Evolutionary conservation across 2,113 vertebrate genomes (phyloP), one percentile per base, ranked within the genome.

Genomic region (Lagopus leucura): DNA sequence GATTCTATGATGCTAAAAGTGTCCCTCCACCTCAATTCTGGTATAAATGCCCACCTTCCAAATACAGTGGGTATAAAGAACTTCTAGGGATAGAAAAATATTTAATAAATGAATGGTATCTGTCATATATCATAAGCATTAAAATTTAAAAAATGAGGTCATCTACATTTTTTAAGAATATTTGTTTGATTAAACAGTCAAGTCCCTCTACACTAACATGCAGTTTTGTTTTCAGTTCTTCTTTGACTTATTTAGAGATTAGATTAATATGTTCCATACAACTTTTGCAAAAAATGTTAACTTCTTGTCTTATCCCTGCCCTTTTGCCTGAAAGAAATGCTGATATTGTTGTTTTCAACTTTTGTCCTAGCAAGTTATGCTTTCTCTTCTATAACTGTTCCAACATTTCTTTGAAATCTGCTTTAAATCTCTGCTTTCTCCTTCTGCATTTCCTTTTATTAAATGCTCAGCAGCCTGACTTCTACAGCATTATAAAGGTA

Each of bases 401-500:
- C 87, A 97, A 95, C 72, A 7, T 96, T 88, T 88, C 95, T 98
- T 92, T 96, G 94, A 97, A 97, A 93, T 93, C 74, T 13, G 27
- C 93, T 95, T 97, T 97, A 96, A 97, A 97, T 73, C 96, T 97
- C 94, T 97, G 87, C 95, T 98, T 97, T 95, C 93, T 97, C 85
- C 94, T 96, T 96, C 97, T 97, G 90, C 93, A 89, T 96, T 96
- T 96, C 96, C 94, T 96, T 96, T 84, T 22, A 55, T 92, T 94
- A 95, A 97, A 97, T 61, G 65, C 85, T 96, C 94, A 94, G 92
- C 97, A 97, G 95, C 95, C 95, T 96, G 97, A 97, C 94, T 98
- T 98, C 97, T 97, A 97, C 94, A 98, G 61, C 89, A 92, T 95
- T 97, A 96, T 96, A 97, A 98, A 97, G 96, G 95, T 97, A 97